phyloP scores from a whole-genome alignment of 2,113 vertebrate species.

The Maccullochella peelii region DNA sequence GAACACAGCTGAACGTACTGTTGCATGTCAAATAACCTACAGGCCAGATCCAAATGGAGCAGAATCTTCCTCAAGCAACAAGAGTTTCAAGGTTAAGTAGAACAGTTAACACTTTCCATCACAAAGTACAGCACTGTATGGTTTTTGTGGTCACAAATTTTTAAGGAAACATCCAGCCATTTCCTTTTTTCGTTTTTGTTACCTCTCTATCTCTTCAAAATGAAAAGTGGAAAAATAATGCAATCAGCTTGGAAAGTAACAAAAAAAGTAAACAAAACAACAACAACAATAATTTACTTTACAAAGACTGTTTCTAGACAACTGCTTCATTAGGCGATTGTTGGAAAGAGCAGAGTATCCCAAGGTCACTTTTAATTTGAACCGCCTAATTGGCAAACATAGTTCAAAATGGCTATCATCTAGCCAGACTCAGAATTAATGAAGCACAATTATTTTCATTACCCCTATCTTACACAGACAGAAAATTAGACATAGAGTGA shows the following conservation, averaged over 20 bases:
- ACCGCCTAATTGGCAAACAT: slow-evolving; percentile 98
- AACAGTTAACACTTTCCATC: slow-evolving; percentile 54
- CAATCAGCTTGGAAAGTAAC: slow-evolving; percentile 61
- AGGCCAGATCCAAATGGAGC: slow-evolving; percentile 38
- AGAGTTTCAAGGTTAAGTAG: slow-evolving; percentile 62
- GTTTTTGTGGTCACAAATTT: slow-evolving; percentile 60
- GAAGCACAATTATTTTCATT: slow-evolving; percentile 99
- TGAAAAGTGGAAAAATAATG: slow-evolving; percentile 67
- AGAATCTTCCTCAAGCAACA: slow-evolving; percentile 31
- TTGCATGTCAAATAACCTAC: slow-evolving; percentile 37
- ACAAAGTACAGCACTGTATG: slow-evolving; percentile 27
- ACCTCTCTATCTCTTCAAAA: slow-evolving; percentile 51
- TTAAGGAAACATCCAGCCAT: slow-evolving; percentile 30
- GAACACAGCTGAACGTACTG: slow-evolving; percentile 41
- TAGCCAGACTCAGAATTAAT: slow-evolving; percentile 96
- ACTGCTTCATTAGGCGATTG: slow-evolving; percentile 93
- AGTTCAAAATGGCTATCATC: slow-evolving; percentile 98
- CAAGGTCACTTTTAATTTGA: slow-evolving; percentile 99
- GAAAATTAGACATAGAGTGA: slow-evolving; percentile 85
- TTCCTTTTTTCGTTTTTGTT: slow-evolving; percentile 27
- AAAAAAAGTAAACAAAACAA: slow-evolving; percentile 74
- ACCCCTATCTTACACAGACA: slow-evolving; percentile 91
- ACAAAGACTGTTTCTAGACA: slow-evolving; percentile 90
- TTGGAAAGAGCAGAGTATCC: slow-evolving; percentile 90
- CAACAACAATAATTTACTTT: slow-evolving; percentile 86